Evolutionary conservation across 2,888 invertebrate species (phyloP), one percentile per base, ranked within the genome.

Genomic region (Psylliodes chrysocephalus): DNA sequence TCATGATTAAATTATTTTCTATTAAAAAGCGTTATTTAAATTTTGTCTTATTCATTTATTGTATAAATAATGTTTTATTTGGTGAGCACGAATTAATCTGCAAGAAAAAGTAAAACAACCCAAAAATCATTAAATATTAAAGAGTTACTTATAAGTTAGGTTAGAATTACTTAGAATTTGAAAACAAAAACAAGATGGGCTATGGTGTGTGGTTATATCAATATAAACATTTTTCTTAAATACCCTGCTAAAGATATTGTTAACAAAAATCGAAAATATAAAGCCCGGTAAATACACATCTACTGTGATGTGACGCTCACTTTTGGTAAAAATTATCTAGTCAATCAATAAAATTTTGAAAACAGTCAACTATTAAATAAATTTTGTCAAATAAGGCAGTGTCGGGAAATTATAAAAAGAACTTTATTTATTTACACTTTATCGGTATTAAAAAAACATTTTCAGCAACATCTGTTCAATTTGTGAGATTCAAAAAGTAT

Each of bases 361-460:
- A 57, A 57, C 44, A 64, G 53, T 54, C 49, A 59, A 30, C 53
- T 51, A 28, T 30, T 54, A 64, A 69, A 56, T 60, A 66, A 62
- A 64, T 62, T 46, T 66, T 59, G 66, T 61, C 69, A 70, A 71
- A 71, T 73, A 73, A 73, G 73, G 73, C 73, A 73, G 73, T 73
- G 73, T 73, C 69, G 69, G 66, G 66, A 71, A 70, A 68, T 70
- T 64, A 73, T 69, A 67, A 66, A 69, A 60, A 70, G 47, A 63
- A 60, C 60, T 55, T 55, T 57, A 51, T 63, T 53, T 42, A 53
- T 60, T 22, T 6, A 22, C 22, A 22, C 22, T 22, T 22, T 6
- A 22, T 22, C 22, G 22, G 22, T 22, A 22, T 22, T 22, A 22
- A 22, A 22, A 22, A 22, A 22, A 22, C 2, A 22, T 22, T n/a